Evolutionary conservation across 1,140 invertebrate genomes (phyloP).

Genomic region (Drosophila prosaltans): DNA sequence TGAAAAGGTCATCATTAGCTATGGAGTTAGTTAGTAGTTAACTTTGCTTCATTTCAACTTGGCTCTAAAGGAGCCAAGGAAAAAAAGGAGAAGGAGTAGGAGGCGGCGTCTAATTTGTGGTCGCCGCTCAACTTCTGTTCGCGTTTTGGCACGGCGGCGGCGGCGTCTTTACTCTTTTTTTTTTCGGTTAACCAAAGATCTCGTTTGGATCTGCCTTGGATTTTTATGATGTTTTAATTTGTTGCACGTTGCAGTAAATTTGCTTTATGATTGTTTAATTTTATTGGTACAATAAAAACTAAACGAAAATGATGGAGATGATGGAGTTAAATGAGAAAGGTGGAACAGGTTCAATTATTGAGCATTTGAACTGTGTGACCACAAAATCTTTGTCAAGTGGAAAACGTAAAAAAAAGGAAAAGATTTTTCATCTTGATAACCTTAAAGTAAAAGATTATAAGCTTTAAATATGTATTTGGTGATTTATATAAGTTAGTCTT

Average conservation of each 20-base stretch:
- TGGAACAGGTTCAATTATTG: constrained; percentile 39
- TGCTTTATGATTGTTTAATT: constrained; percentile 58
- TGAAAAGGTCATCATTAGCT: constrained; percentile 79
- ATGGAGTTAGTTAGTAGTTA: constrained; percentile 42
- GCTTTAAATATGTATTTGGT: too few relatives aligned
- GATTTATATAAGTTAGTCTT: too few relatives aligned
- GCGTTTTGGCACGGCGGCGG: constrained; percentile 49
- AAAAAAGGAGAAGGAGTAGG: constrained; percentile 21
- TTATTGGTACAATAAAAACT: constrained; percentile 35
- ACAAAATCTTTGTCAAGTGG: neutral
- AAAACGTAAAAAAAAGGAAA: too few relatives aligned
- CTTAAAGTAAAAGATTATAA: neutral
- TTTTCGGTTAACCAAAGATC: constrained; percentile 33
- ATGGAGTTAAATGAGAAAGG: constrained; percentile 14
- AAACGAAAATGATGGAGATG: neutral
- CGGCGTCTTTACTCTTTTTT: constrained; percentile 60
- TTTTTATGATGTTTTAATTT: constrained; percentile 82
- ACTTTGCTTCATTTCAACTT: constrained; percentile 1
- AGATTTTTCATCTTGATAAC: neutral
- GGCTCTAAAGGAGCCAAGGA: neutral
- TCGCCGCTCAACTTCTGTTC: constrained; percentile 70
- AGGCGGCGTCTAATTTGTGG: constrained; percentile 74
- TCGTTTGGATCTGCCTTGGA: constrained; percentile 61
- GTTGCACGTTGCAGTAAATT: constrained; percentile 76
- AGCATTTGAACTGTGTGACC: constrained; percentile 3